Percentiles rank a stretch among this genome's conserved stretches.
These are phyloP conservation scores for Melanotaenia trifasciata DNA, from an alignment of 2,797 vertebrate genomes.

Conservation along the genomic window DNA sequence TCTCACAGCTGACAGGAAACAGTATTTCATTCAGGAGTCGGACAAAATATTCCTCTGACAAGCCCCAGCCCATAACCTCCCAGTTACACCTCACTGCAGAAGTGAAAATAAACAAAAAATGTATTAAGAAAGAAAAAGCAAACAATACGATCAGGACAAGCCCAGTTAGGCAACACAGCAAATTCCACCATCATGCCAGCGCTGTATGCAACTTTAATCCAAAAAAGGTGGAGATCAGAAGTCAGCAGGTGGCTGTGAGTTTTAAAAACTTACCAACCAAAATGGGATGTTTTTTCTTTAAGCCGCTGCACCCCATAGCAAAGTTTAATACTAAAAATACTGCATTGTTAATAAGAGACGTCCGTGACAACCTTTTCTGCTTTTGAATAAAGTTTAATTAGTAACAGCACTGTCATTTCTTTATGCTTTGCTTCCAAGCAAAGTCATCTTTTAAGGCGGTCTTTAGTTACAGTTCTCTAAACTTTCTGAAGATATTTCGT, in stretches of 20 bases:
- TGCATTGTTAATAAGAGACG: background rate
- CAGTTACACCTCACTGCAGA: background rate
- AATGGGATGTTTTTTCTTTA: background rate
- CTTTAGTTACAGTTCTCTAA: background rate
- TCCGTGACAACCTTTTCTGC: background rate
- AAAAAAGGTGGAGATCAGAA: background rate
- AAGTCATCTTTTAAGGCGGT: background rate
- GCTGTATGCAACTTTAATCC: background rate
- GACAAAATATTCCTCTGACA: constrained; percentile 7
- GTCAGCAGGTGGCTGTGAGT: background rate
- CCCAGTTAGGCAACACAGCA: background rate
- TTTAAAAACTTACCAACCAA: background rate
- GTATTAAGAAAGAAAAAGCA: no score
- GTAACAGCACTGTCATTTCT: background rate
- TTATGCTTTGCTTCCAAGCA: background rate
- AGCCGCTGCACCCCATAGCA: constrained; percentile 14
- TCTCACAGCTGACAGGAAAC: constrained; percentile 2
- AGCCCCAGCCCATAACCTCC: background rate
- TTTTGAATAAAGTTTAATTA: background rate
- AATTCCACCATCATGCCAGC: background rate
- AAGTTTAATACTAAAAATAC: constrained; percentile 12
- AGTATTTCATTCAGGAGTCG: background rate
- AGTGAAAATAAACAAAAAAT: background rate
- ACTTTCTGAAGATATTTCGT: background rate
- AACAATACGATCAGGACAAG: background rate